Percentiles rank a stretch among this genome's conserved stretches.
Evolutionary conservation across 2,888 invertebrate species (phyloP).

Genomic region (Brachypterus glaber): DNA sequence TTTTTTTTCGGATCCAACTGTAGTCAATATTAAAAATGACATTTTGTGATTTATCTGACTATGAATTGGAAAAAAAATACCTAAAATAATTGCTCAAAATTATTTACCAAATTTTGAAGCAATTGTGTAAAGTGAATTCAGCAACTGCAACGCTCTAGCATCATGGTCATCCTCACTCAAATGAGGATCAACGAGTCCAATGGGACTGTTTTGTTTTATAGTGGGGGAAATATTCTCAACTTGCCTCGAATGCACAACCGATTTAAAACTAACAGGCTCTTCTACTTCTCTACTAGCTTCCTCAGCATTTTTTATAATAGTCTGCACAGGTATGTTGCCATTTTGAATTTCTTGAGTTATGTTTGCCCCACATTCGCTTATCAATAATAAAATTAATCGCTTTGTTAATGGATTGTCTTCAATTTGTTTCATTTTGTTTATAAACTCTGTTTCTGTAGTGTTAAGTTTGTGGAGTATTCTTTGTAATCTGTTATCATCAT

Average conservation of each 20-base stretch:
- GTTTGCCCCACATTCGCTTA: slow-evolving; percentile 65
- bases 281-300: background rate
- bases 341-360: slow-evolving; percentile 25
- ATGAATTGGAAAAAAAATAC: too few species aligned
- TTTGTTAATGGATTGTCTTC: slow-evolving; percentile 66
- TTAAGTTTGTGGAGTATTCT: slow-evolving; percentile 69
- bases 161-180: slow-evolving; percentile 49
- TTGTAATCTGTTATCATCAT: slow-evolving; percentile 60
- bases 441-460: slow-evolving; percentile 62
- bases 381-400: slow-evolving; percentile 62
- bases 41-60: too few species aligned
- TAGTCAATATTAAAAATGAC: too few species aligned
- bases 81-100: too few species aligned
- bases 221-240: background rate
- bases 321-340: background rate
- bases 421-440: slow-evolving; percentile 75
- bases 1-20: too few species aligned
- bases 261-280: too few species aligned
- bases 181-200: slow-evolving; percentile 25
- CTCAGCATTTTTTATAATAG: too few species aligned
- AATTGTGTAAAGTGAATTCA: slow-evolving; percentile 74
- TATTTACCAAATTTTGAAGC: slow-evolving; percentile 72
- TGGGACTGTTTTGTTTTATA: slow-evolving; percentile 15
- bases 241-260: background rate
- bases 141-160: slow-evolving; percentile 68